Evolutionary conservation across 1,140 invertebrate species (phyloP).

Genomic region (Drosophila ohnishii): DNA sequence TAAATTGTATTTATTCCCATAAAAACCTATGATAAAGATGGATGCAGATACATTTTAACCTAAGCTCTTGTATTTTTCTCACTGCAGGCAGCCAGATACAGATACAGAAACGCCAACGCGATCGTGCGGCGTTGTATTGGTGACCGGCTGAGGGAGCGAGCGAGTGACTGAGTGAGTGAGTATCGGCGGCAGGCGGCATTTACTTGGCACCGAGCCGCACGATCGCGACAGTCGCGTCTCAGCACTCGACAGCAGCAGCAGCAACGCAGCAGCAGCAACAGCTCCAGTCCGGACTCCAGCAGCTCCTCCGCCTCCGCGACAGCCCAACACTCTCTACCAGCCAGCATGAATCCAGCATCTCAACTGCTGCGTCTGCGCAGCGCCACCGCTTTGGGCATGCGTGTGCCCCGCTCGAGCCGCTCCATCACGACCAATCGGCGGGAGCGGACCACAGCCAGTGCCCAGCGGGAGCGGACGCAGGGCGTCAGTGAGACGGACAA

Average conservation of each 20-base stretch:
- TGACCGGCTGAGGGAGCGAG: not conserved
- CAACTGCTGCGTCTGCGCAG: conserved; percentile 68
- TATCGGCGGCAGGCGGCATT: conserved; percentile 29
- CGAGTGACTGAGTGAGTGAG: conserved; percentile 12
- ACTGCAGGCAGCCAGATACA: conserved; percentile 1
- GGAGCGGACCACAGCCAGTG: conserved; percentile 65
- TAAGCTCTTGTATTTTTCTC: not conserved
- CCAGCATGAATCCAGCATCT: conserved; percentile 57
- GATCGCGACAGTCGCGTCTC: conserved; percentile 68
- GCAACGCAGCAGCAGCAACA: conserved; percentile 25
- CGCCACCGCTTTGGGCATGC: conserved; percentile 21
- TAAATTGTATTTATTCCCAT: not conserved
- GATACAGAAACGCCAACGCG: conserved; percentile 19
- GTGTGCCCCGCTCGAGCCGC: conserved; percentile 31
- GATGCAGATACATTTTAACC: not conserved
- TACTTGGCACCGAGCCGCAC: conserved; percentile 37
- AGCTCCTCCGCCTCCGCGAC: not conserved
- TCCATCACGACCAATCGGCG: conserved; percentile 57
- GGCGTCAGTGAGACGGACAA: conserved; percentile 69
- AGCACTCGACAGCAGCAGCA: conserved; percentile 67
- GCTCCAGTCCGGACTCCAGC: conserved; percentile 15
- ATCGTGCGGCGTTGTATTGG: conserved; percentile 19
- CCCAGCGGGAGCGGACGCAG: conserved; percentile 46
- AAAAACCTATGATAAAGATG: not conserved
- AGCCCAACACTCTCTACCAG: not conserved